Conservation (phyloP, 2,113 vertebrate species). For the Platysteira castanea region DNA sequence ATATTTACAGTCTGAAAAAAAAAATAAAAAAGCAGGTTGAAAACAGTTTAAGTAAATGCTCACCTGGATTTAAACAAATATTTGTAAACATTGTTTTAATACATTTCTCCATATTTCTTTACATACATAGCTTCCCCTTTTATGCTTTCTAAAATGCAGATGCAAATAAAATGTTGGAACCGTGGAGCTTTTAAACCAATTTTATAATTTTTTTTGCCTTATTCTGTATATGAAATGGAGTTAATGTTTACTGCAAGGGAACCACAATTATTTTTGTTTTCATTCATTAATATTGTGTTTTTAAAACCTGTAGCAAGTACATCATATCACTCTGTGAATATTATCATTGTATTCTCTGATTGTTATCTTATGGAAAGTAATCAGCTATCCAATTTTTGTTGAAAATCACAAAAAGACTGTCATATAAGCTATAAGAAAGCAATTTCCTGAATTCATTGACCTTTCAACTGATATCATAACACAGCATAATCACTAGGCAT, state of each 20-base stretch:
- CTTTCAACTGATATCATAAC: slow-evolving; percentile 73
- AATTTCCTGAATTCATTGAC: slow-evolving; percentile 78
- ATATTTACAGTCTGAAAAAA: not conserved
- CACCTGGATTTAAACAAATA: not conserved
- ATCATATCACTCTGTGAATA: not conserved
- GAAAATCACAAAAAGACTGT: slow-evolving; percentile 44
- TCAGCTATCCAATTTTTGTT: slow-evolving; percentile 33
- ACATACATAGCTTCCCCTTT: not conserved
- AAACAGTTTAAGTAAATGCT: not conserved
- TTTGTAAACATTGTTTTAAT: not conserved
- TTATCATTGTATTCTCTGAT: not conserved
- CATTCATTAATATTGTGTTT: not conserved
- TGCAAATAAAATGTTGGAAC: not conserved
- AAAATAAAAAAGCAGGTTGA: not conserved
- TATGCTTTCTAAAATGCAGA: not conserved
- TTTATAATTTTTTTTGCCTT: not conserved
- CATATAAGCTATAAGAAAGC: slow-evolving; percentile 42
- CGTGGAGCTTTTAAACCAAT: not conserved
- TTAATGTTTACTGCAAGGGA: not conserved
- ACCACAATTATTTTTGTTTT: not conserved
- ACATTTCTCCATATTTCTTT: not conserved
- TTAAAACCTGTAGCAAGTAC: not conserved
- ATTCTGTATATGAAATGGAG: not conserved
- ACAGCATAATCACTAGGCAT: slow-evolving; percentile 68
- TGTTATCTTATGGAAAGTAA: slow-evolving; percentile 35